Evolutionary conservation across 2,888 invertebrate genomes (phyloP), one percentile per base, ranked within the genome.

Genomic region (Apomyelois bistriatella): DNA sequence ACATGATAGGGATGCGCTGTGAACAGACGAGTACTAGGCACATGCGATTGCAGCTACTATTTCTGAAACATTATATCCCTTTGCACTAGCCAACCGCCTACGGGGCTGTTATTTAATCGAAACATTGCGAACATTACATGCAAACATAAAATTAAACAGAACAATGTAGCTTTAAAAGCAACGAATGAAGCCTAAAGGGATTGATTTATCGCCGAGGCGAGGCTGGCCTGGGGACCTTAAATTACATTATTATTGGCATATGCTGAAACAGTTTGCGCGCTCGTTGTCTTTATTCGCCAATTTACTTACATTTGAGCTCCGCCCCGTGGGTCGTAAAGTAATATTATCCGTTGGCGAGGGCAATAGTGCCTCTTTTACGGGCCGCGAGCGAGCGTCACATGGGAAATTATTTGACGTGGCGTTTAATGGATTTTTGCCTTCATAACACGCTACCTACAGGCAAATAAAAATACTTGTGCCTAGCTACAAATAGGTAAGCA

Each of bases 341-440:
- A 89, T 88, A 89, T 89, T 87, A 88, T 83, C 84, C 80, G 82
- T 76, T 81, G 85, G 85, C 83, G 82, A 74, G 79, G 85, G 87
- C 85, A 86, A 85, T 87, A 89, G 86, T 88, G 88, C 86, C 86
- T 85, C 86, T 86, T 88, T 89, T 88, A 87, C 87, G 87, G 86
- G 86, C 87, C 86, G 85, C 86, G 85, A 83, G 87, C 84, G 82
- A 74, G 76, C 82, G 88, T 87, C 89, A 87, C 89, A 86, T 87
- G 89, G 89, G 89, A 90, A 90, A 89, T 90, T 90, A 90, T 90
- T 90, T 89, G 89, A 90, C 89, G 87, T 87, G 82, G 74, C 86
- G 84, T 88, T 90, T 90, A 90, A 90, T 90, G 89, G 89, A 89
- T 89, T 89, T 87, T 86, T 85, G 88, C 88, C 87, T 85, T 87